Conservation (phyloP, 2,113 vertebrate genomes). For the Mus spicilegus region DNA sequence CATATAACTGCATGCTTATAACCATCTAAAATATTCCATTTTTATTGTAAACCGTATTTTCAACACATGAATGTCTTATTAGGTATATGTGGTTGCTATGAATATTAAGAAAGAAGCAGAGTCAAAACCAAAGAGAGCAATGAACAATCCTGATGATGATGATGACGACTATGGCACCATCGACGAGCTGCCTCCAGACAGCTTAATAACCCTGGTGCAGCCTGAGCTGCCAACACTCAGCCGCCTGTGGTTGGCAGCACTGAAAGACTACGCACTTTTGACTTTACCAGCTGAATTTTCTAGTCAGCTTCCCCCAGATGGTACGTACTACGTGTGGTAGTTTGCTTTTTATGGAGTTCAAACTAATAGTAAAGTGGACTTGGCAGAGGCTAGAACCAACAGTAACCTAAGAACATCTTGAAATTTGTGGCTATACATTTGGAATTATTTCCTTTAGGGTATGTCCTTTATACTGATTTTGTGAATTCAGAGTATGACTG, state of each 20-base stretch:
- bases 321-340: constrained; percentile 82
- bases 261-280: constrained; percentile 97
- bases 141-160: constrained; percentile 91
- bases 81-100: constrained; percentile 99
- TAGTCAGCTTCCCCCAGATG: constrained; percentile 98
- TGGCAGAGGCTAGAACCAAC: background rate
- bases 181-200: constrained; percentile 95
- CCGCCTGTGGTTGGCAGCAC: constrained; percentile 95
- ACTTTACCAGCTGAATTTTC: constrained; percentile 98
- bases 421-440: constrained; percentile 26
- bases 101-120: constrained; percentile 98
- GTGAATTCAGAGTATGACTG: background rate
- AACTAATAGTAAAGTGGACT: constrained; percentile 30
- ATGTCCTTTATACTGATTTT: constrained; percentile 29
- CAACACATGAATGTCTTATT: constrained; percentile 50
- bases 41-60: constrained; percentile 50
- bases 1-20: constrained; percentile 38
- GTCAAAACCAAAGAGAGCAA: constrained; percentile 87
- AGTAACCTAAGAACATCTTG: background rate
- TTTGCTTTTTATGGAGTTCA: constrained; percentile 35
- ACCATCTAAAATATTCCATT: constrained; percentile 36
- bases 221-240: constrained; percentile 96
- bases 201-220: constrained; percentile 96
- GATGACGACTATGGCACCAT: constrained; percentile 90
- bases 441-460: background rate